Base-by-base conservation (phyloP, 2,797 vertebrate species). In the Phoeniculus purpureus region DNA sequence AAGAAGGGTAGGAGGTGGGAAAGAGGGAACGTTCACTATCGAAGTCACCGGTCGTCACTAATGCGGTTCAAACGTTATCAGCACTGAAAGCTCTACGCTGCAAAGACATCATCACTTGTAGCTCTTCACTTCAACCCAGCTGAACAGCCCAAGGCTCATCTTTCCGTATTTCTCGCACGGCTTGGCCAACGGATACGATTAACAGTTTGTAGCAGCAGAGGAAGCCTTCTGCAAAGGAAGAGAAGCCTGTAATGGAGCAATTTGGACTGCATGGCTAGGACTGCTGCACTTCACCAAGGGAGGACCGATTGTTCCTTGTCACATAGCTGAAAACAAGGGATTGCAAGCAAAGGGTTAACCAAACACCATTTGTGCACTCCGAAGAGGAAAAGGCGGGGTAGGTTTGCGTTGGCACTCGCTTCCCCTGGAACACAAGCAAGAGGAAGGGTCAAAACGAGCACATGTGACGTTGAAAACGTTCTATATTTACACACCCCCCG, bases 401-500 rank as follows among this genome's bases (percentile, higher is more conserved):
- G 8, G 22, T 59, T 75, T 79, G 31, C 32, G 37, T 0, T 10
- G 31, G 29, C 48, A 47, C 29, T 89, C 56, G 45, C 31, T 81
- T 72, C 72, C n/a, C 25, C 32, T 48, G 37, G 45, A 89, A 64
- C 1, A 4, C 73, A 31, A 74, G 37, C 4, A 4, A 62, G n/a
- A 75, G 19, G 45, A 64, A 68, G 32, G 73, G 79, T 75, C 70
- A 81, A 56, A 66, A 70, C 64, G 19, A 31, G 16, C 22, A 32
- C 18, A 29, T 16, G 20, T 70, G 73, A 70, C 0, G 0, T 13
- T 56, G 34, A 66, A 92, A 92, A 59, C 0, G 0, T 61, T 21
- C 52, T 76, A 19, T 43, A 58, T 73, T 67, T 71, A 47, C n/a
- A 60, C 3, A 19, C 20, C 40, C 74, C 23, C 61, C 37, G 31